Conservation (phyloP, 2,888 invertebrate species). For the Cephus pulcher region DNA sequence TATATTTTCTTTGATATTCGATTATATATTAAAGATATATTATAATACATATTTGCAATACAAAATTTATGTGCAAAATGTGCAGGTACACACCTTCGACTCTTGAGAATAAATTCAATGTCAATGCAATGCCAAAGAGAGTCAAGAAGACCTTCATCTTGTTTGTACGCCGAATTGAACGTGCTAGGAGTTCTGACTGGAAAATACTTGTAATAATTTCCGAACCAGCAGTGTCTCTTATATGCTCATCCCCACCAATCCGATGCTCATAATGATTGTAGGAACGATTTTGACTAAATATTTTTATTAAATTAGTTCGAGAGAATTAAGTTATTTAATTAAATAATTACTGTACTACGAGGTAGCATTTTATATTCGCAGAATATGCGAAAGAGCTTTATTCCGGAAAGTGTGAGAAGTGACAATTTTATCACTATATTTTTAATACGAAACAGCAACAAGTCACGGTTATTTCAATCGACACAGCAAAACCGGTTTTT, state of each 20-base stretch:
- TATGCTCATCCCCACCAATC: background rate
- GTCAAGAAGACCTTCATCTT: background rate
- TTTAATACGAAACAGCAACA: background rate
- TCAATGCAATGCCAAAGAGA: background rate
- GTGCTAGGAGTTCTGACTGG: background rate
- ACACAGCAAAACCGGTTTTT: background rate
- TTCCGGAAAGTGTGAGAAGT: background rate
- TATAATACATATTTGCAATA: background rate
- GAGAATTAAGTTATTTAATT: background rate
- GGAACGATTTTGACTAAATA: background rate
- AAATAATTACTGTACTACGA: background rate
- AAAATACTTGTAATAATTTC: background rate
- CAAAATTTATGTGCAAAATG: background rate
- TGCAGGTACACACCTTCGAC: background rate
- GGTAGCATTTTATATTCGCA: background rate
- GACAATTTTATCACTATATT: background rate
- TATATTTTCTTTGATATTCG: background rate
- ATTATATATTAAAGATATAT: no score
- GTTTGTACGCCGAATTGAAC: background rate
- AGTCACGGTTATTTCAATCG: background rate
- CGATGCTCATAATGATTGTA: background rate
- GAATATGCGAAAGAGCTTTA: background rate
- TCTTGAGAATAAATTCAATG: background rate
- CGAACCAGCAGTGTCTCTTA: background rate
- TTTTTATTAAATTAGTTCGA: background rate